phyloP scores from a whole-genome alignment of 2,888 invertebrate genomes.

The Hermaeophaga mercurialis region DNA sequence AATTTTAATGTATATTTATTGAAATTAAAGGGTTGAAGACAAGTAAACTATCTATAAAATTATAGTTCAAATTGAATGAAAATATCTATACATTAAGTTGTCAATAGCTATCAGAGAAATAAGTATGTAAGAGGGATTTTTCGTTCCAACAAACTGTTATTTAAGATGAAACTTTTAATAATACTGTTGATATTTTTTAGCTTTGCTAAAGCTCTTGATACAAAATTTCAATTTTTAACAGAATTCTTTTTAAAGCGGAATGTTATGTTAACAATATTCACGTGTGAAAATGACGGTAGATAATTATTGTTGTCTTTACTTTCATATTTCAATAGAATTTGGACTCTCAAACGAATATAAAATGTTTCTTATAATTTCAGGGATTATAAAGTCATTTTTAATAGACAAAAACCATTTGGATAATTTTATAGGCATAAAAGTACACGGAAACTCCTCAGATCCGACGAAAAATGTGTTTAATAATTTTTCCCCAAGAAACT shows the following conservation, averaged over 20 bases:
- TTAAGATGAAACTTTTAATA: no score
- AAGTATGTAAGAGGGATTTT: no score
- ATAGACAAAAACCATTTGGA: constrained; percentile 7
- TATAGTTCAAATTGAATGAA: no score
- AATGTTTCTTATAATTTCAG: constrained; percentile 13
- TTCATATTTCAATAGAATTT: not conserved
- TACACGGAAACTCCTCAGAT: constrained; percentile 16
- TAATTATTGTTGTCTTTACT: not conserved
- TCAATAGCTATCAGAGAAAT: no score
- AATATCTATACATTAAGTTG: no score
- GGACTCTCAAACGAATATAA: no score
- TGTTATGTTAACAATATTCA: constrained; percentile 14
- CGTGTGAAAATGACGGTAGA: constrained; percentile 23
- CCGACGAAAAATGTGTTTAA: constrained; percentile 16
- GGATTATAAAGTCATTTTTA: constrained; percentile 18
- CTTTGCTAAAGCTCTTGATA: no score
- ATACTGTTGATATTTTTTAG: no score
- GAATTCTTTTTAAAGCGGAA: constrained; percentile 24
- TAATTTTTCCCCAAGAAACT: constrained; percentile 20
- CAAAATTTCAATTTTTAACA: constrained; percentile 13
- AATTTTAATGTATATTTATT: no score
- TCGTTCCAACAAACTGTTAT: no score
- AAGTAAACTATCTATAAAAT: no score
- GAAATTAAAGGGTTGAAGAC: no score
- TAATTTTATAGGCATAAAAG: constrained; percentile 17